Base-by-base conservation (phyloP, 2,888 invertebrate genomes). In the Pseudoips prasinana region DNA sequence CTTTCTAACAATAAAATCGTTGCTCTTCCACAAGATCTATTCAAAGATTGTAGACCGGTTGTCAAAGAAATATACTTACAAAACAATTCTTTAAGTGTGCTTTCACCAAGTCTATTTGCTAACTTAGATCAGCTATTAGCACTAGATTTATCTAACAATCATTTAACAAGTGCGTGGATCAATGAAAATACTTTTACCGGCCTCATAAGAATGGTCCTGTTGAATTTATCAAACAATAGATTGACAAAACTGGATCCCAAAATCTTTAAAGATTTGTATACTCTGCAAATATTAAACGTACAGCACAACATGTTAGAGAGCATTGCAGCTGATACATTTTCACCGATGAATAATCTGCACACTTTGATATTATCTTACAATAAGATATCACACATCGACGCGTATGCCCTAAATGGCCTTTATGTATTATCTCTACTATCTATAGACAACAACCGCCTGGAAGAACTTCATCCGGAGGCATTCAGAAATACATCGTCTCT, bases 321-420 rank as follows among this genome's bases (percentile, higher is more conserved):
- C 38, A 94, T 97, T 44, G 94, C 94, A 4, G 94, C 96, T 4
- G 95, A 96, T 63, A 95, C 96, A 1, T 97, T 97, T 75, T 92
- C 96, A 22, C 95, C 96, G 2, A 94, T 97, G 94, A 96, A 95
- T 73, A 97, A 97, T 84, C 89, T 97, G 43, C 97, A 97, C 79
- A 96, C 96, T 7, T 88, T 97, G 53, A 92, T 96, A 39, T 89
- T 97, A 52, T 95, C 96, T 1, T 94, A 94, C 76, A 97, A 97
- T 84, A 94, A 93, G 74, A 92, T 97, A 57, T 93, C 93, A 58
- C 94, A 94, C 64, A 90, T 97, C 54, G 96, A 96, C 73, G 94
- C 95, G 1, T 95, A 95, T 66, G 94, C 96, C 23, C 84, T 97
- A 45, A 96, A 96, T 76, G 97, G 97, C 1, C 89, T 97, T 31